phyloP scores from a whole-genome alignment of 2,797 vertebrate genomes.

The Premnoplex brunnescens region DNA sequence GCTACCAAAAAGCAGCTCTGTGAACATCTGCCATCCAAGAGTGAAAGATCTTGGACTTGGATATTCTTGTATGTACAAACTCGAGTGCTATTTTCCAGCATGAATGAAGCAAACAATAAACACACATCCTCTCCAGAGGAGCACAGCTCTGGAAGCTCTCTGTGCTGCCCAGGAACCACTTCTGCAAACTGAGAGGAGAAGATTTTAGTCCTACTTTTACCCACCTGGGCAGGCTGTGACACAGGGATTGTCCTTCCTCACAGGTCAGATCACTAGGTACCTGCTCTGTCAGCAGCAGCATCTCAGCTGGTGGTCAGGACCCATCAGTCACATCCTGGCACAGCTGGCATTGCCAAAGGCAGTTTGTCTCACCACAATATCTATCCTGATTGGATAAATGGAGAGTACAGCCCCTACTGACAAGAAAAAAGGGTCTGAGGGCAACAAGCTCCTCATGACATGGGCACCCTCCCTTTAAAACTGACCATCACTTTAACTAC shows the following conservation, averaged over 20 bases:
- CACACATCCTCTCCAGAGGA: not conserved
- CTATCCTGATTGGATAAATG: fast-evolving
- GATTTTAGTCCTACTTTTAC: not conserved
- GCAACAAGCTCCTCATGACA: not conserved
- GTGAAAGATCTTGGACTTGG: fast-evolving
- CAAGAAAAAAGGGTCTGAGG: not conserved
- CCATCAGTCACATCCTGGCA: fast-evolving
- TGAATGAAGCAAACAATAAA: not conserved
- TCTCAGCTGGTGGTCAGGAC: not conserved
- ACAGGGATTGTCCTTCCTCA: not conserved
- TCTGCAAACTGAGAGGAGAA: not conserved
- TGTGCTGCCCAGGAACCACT: not conserved
- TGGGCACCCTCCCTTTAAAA: not conserved
- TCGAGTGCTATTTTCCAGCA: not conserved
- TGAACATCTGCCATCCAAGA: not conserved
- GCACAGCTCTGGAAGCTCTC: not conserved
- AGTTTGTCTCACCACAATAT: not conserved
- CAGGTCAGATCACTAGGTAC: not conserved
- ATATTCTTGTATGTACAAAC: not conserved
- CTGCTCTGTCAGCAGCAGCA: not conserved
- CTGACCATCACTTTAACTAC: no score
- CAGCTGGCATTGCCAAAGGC: not conserved
- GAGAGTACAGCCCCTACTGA: not conserved
- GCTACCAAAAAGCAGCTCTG: not conserved
- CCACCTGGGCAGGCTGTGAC: not conserved